phyloP scores from a whole-genome alignment of 2,113 vertebrate genomes.

The Seriola rivoliana region DNA sequence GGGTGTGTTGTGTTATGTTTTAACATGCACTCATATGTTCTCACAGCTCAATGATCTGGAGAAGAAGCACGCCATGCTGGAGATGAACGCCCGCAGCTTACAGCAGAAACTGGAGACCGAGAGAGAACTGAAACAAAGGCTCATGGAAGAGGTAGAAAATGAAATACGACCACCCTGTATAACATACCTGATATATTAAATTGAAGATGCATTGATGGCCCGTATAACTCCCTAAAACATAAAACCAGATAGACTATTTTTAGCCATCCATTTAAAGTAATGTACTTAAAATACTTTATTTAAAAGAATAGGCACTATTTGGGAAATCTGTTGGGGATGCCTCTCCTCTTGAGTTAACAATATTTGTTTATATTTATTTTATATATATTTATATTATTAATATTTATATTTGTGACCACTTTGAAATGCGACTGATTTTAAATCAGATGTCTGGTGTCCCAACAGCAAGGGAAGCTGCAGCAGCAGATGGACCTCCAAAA shows the following conservation, averaged over 20 bases:
- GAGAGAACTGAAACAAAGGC: constrained; percentile 96
- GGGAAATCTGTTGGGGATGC: not conserved
- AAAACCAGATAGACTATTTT: not conserved
- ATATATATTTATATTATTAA: too few species aligned
- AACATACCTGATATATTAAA: not conserved
- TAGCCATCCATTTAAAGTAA: not conserved
- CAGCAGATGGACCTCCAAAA: constrained; percentile 99
- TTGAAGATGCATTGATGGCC: not conserved
- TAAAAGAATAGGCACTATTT: not conserved
- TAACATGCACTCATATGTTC: constrained; percentile 27
- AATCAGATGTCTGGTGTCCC: constrained; percentile 16
- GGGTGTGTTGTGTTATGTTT: not conserved
- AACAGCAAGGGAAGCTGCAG: constrained; percentile 96
- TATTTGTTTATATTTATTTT: too few species aligned
- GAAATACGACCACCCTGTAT: constrained; percentile 10
- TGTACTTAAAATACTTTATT: not conserved
- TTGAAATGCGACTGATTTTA: not conserved
- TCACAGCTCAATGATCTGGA: constrained; percentile 95
- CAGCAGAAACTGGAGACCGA: constrained; percentile 99
- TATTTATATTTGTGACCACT: not conserved
- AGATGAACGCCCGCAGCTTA: constrained; percentile 97
- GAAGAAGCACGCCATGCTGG: constrained; percentile 98
- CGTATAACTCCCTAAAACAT: not conserved
- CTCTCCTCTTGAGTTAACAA: not conserved
- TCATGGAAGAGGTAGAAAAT: constrained; percentile 93